Base-by-base conservation (phyloP, 2,888 invertebrate genomes). In the Rhingia campestris region DNA sequence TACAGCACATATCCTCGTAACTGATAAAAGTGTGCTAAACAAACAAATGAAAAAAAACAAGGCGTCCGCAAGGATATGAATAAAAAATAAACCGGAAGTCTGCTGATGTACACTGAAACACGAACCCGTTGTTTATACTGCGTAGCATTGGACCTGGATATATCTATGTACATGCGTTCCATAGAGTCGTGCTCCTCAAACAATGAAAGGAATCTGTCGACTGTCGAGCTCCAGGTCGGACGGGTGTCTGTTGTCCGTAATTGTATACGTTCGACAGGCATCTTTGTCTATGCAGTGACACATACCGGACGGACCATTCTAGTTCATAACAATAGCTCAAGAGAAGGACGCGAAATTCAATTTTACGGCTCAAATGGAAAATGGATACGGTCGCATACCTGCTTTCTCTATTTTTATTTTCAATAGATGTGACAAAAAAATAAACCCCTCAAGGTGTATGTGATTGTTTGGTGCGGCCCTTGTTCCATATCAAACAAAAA, bases 1-100 rank as follows among this genome's bases (percentile, higher is more conserved):
- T 22, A 22, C 22, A 22, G 22, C 22, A 45, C 12, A 14, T 35
- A 47, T 9, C 35, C 9, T 45, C 12, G 4, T 12, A 43, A 63
- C 63, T 66, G 58, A 41, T 54, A 54, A 66, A 30, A 4, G 9
- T 61, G 0, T 43, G 53, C 35, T 22, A 39, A 73, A 47, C 54
- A 54, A 41, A 49, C n/a, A 58, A n/a, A 49, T 4, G 32, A 81
- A 51, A 70, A 33, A 47, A 39, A 14, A 47, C 39, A 14, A 66
- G 32, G 54, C 51, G 56, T 49, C 54, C 54, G 43, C 9, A 56
- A 51, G 39, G 63, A 66, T 67, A 76, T 67, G 72, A 67, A 72
- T 73, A 81, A 72, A 81, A 63, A 73, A 77, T 77, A 30, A 73
- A 41, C 73, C 66, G 81, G 81, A 82, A 82, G 73, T 67, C 75